Evolutionary conservation across 2,888 invertebrate species (phyloP).

Genomic region (Parasteatoda lunata): DNA sequence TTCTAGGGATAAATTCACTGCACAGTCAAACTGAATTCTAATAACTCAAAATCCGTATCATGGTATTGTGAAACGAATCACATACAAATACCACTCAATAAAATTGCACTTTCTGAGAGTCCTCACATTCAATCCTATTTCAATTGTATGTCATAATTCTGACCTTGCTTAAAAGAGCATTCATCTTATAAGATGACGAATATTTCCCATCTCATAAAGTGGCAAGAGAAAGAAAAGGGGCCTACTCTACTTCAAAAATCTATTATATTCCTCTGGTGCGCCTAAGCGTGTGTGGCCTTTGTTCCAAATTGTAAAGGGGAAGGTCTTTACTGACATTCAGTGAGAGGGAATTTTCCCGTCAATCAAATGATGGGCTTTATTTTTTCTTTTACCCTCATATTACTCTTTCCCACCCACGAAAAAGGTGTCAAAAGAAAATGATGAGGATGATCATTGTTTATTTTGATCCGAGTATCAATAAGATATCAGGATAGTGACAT

Average conservation of each 20-base stretch:
- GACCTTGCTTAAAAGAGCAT: conserved; percentile 33
- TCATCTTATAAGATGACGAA: conserved; percentile 49
- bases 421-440: conserved; percentile 11
- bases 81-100: too few relatives aligned
- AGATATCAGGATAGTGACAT: not conserved
- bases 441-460: conserved; percentile 14
- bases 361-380: conserved; percentile 24
- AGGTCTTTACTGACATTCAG: conserved; percentile 9
- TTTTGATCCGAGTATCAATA: conserved; percentile 14
- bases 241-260: conserved; percentile 6
- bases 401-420: conserved; percentile 22
- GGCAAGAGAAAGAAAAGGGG: not conserved
- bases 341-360: conserved; percentile 27
- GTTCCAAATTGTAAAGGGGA: conserved; percentile 33
- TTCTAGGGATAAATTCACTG: too few relatives aligned
- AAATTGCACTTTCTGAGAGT: not conserved
- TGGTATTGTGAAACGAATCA: too few relatives aligned
- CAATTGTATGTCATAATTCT: conserved; percentile 34
- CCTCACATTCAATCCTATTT: conserved; percentile 11
- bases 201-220: conserved; percentile 13
- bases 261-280: conserved; percentile 31
- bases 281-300: conserved; percentile 40
- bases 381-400: conserved; percentile 30
- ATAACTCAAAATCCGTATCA: too few relatives aligned
- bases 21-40: too few relatives aligned